phyloP scores from a whole-genome alignment of 1,140 invertebrate genomes.

The Diprion similis region DNA sequence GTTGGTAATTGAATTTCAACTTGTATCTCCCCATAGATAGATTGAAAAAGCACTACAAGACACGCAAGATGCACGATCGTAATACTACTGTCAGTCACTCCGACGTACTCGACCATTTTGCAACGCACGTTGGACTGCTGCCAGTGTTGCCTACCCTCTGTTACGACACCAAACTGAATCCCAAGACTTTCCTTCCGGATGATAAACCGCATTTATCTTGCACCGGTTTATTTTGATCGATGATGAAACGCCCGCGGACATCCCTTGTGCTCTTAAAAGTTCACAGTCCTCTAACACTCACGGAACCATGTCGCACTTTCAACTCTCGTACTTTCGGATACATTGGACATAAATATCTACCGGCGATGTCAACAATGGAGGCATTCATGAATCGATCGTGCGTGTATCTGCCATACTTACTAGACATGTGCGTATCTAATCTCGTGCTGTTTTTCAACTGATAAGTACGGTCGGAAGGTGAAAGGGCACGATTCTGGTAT shows the following conservation, averaged over 20 bases:
- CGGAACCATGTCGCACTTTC: background rate
- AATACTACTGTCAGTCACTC: background rate
- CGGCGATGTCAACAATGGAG: background rate
- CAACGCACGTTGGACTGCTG: background rate
- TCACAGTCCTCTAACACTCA: background rate
- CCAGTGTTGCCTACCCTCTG: background rate
- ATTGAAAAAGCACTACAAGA: background rate
- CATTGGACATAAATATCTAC: background rate
- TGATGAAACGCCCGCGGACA: background rate
- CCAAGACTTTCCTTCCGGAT: background rate
- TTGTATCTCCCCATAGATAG: background rate
- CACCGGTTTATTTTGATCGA: background rate
- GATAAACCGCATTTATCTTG: background rate
- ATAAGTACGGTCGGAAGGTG: background rate
- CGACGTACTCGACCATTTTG: background rate
- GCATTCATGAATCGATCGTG: background rate
- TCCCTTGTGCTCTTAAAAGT: conserved; percentile 4
- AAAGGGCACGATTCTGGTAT: background rate
- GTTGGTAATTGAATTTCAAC: background rate
- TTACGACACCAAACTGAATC: background rate
- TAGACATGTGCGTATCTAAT: background rate
- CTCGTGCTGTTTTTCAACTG: background rate
- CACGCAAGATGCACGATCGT: background rate
- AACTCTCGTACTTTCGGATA: background rate
- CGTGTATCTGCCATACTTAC: background rate